Base-by-base conservation (phyloP, 2,888 invertebrate species). In the Volucella inanis region DNA sequence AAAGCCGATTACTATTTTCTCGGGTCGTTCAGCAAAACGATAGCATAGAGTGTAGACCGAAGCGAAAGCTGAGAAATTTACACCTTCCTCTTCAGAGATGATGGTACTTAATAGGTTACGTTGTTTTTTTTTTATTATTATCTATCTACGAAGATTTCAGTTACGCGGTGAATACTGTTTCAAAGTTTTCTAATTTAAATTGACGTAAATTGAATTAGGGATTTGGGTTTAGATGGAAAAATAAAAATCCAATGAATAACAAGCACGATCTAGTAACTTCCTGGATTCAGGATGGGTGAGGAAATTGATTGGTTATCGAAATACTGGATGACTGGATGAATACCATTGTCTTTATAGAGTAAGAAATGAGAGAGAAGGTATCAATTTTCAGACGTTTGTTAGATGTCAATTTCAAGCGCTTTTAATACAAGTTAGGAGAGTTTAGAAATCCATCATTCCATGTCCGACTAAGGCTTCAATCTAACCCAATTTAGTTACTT, bases 1-100 rank as follows among this genome's bases (percentile, higher is more conserved):
- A 55, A 61, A 72, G 72, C 68, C 72, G 55, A 82, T 82, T 72
- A 82, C 62, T 79, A 57, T 82, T 77, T 77, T 50, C 61, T 77
- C 67, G 39, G 62, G 55, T 77, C 67, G 49, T 77, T 62, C 61
- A 22, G 43, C 54, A 38, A 78, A n/a, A n/a, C 43, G 64, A 72
- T 65, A 49, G 62, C 45, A 45, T 31, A 31, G 31, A 31, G 31
- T 4, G 31, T 6, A 31, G 31, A 6, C 4, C 0, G 31, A 14
- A 39, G 15, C 41, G 8, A 12, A 14, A 61, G 43, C 39, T 18
- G 45, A 39, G 39, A 59, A 54, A 52, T 47, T 68, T 61, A 45
- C 76, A 76, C 76, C 67, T 68, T 76, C 31, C 31, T 31, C 65
- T 14, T 15, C 65, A 31, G 49, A 75, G 57, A 64, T 64, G 74